These are phyloP conservation scores for Cettia cetti DNA, from an alignment of 2,113 vertebrate species.

Conservation along the genomic window DNA sequence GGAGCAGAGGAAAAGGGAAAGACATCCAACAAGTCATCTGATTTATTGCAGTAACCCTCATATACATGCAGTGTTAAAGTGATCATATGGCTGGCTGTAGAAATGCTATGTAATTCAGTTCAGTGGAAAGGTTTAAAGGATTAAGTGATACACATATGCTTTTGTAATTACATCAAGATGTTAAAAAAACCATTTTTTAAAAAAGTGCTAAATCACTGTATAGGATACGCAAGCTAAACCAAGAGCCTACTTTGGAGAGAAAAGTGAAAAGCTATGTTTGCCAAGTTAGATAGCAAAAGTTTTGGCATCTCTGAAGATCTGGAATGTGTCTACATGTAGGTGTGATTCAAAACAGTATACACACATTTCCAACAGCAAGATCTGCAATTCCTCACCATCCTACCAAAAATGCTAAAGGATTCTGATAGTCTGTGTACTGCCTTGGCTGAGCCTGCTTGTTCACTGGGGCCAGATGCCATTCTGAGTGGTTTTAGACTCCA, in stretches of 20 bases:
- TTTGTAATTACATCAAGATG: constrained; percentile 56
- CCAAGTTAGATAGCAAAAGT: background rate
- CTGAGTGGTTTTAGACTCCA: background rate
- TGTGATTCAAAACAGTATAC: constrained; percentile 57
- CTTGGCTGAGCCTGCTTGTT: background rate
- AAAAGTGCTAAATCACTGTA: constrained; percentile 43
- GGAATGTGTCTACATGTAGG: constrained; percentile 48
- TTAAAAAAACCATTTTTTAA: background rate
- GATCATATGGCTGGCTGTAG: constrained; percentile 1
- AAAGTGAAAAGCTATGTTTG: background rate
- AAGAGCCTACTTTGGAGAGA: constrained; percentile 37
- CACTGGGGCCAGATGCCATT: background rate
- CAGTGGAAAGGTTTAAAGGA: constrained; percentile 30
- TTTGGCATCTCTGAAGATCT: constrained; percentile 41
- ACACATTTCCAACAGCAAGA: constrained; percentile 49
- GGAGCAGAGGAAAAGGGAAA: background rate
- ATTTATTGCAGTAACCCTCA: constrained; percentile 3
- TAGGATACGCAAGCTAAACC: constrained; percentile 13
- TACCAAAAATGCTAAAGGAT: constrained; percentile 25
- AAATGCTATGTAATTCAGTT: constrained; percentile 28
- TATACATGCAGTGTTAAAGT: constrained; percentile 4
- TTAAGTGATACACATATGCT: constrained; percentile 8
- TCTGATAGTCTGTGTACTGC: background rate
- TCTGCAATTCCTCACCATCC: constrained; percentile 54
- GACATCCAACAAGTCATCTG: background rate